phyloP scores from a whole-genome alignment of 2,797 vertebrate genomes.

The Falco berigora region DNA sequence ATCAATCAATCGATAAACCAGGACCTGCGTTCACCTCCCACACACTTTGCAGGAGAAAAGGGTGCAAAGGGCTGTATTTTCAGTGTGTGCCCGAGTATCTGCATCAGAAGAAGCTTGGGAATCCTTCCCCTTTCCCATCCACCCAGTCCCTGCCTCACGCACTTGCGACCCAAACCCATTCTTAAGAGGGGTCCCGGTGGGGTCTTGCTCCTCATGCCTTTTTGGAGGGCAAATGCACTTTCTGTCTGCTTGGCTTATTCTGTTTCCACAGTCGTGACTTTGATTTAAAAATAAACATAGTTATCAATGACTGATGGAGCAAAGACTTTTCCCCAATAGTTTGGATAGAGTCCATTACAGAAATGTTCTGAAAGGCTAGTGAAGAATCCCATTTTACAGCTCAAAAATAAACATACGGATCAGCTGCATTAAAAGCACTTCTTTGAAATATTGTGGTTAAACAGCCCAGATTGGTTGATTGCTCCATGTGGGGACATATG shows the following conservation, averaged over 20 bases:
- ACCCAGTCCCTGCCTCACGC: neutral
- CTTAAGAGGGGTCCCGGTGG: neutral
- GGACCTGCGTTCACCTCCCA: neutral
- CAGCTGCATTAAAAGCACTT: slow-evolving; percentile 45
- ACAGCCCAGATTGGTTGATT: slow-evolving; percentile 62
- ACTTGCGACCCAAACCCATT: neutral
- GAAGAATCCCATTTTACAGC: slow-evolving; percentile 16
- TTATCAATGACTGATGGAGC: neutral
- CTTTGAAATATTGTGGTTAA: slow-evolving; percentile 58
- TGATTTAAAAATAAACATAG: neutral
- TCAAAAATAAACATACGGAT: slow-evolving; percentile 47
- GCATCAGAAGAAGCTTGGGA: neutral
- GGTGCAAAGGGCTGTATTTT: neutral
- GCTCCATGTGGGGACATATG: slow-evolving; percentile 52
- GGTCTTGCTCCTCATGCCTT: neutral
- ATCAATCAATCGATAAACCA: neutral
- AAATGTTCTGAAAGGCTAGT: slow-evolving; percentile 1
- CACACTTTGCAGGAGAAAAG: neutral
- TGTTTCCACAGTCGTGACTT: neutral
- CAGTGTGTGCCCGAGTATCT: neutral
- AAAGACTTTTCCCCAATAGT: neutral
- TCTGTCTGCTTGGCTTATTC: neutral
- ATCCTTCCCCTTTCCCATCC: neutral
- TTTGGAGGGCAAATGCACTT: neutral
- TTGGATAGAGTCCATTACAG: slow-evolving; percentile 8